A percentile compares a stretch with the other conserved stretches of the same genome.
These are phyloP conservation scores for Drosophila ohnishii DNA, from an alignment of 1,140 invertebrate genomes.

Conservation along the genomic window DNA sequence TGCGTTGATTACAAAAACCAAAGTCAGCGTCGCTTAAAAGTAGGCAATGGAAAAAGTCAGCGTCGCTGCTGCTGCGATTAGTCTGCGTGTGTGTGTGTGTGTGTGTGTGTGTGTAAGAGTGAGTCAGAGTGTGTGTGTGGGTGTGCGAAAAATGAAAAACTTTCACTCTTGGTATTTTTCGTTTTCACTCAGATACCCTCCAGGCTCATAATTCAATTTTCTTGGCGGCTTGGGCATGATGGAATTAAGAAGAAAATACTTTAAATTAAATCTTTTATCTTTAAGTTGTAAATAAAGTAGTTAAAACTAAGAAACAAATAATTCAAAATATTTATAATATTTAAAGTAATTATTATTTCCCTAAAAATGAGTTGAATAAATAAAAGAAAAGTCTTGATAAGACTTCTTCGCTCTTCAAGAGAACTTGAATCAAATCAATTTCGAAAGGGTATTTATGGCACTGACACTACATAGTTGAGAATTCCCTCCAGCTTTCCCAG, in stretches of 20 bases:
- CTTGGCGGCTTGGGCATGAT: background rate
- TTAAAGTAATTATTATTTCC: too few species aligned
- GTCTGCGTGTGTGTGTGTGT: background rate
- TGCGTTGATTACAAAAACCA: constrained; percentile 67
- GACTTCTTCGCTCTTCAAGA: too few species aligned
- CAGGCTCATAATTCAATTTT: background rate
- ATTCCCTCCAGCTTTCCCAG: background rate
- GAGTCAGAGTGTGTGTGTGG: constrained; percentile 6
- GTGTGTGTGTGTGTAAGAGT: background rate
- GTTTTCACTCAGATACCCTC: constrained; percentile 10
- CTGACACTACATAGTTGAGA: constrained; percentile 16
- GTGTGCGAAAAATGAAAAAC: constrained; percentile 50
- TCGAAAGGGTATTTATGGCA: constrained; percentile 28
- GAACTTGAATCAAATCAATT: too few species aligned
- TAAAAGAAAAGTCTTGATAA: too few species aligned
- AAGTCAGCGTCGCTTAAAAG: constrained; percentile 40
- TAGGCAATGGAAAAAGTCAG: constrained; percentile 61
- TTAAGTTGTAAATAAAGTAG: too few species aligned
- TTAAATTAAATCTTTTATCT: background rate
- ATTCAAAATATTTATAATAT: too few species aligned
- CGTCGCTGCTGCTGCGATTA: constrained; percentile 38
- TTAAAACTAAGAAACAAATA: too few species aligned
- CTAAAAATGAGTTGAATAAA: too few species aligned
- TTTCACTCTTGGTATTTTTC: constrained; percentile 52
- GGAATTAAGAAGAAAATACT: too few species aligned